phyloP scores from a whole-genome alignment of 2,888 invertebrate genomes.

The Phania funesta region DNA sequence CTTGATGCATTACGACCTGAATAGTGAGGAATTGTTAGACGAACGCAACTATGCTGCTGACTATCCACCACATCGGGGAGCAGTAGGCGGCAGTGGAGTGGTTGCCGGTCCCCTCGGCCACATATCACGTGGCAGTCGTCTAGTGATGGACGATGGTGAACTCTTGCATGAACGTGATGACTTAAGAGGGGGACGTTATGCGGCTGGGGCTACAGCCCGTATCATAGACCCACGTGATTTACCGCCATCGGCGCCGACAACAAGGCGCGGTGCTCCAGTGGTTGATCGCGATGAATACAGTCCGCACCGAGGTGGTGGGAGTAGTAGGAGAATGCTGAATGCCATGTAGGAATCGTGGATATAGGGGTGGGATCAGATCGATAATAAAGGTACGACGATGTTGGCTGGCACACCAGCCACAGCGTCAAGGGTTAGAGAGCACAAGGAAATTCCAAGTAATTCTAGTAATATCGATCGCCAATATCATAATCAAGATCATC shows the following conservation, averaged over 20 bases:
- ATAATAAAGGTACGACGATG: constrained; percentile 71
- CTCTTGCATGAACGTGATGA: constrained; percentile 78
- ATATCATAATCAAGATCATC: constrained; percentile 64
- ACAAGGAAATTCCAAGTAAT: constrained; percentile 66
- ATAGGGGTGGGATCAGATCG: constrained; percentile 81
- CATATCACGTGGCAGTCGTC: constrained; percentile 70
- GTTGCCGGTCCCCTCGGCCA: constrained; percentile 60
- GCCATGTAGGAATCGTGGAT: constrained; percentile 82
- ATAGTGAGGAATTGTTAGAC: constrained; percentile 79
- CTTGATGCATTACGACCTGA: constrained; percentile 80
- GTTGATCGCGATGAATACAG: constrained; percentile 81
- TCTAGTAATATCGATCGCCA: constrained; percentile 66
- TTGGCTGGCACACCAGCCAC: constrained; percentile 53
- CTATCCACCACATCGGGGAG: constrained; percentile 74
- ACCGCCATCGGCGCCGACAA: constrained; percentile 74
- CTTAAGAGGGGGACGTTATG: constrained; percentile 69
- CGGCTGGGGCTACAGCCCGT: constrained; percentile 55
- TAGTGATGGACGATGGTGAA: constrained; percentile 78
- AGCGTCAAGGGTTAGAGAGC: constrained; percentile 63
- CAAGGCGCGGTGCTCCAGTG: constrained; percentile 77
- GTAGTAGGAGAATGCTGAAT: constrained; percentile 81
- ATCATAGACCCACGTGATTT: constrained; percentile 76
- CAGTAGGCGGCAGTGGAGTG: constrained; percentile 72
- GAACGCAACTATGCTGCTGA: constrained; percentile 78
- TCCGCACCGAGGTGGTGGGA: constrained; percentile 81